phyloP scores from a whole-genome alignment of 2,113 vertebrate species.

The Odocoileus virginianus region DNA sequence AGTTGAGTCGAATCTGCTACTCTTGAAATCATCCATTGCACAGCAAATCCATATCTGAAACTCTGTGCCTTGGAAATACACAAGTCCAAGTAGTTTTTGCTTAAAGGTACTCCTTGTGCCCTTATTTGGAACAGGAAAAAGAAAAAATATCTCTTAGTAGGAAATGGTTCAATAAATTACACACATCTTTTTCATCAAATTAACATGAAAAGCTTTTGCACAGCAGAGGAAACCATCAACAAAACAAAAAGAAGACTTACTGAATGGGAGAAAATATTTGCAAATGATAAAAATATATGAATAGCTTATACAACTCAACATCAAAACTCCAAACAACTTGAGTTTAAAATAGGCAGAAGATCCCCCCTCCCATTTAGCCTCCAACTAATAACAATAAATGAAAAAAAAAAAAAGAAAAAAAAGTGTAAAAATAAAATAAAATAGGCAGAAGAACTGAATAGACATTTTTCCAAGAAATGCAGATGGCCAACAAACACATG shows the following conservation, averaged over 20 bases:
- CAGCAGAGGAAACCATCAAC: not conserved
- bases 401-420: too few species aligned
- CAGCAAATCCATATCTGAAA: not conserved
- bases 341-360: not conserved
- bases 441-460: not conserved
- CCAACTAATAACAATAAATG: too few species aligned
- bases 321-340: not conserved
- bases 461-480: not conserved
- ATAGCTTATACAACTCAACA: not conserved
- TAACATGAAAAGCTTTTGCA: not conserved
- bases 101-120: not conserved
- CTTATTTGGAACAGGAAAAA: constrained; percentile 22
- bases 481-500: not conserved
- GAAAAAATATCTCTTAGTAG: not conserved
- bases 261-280: not conserved
- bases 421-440: not conserved
- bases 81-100: not conserved
- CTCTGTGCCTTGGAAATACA: not conserved
- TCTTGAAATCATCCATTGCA: not conserved
- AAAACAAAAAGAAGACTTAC: not conserved
- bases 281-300: not conserved
- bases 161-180: not conserved
- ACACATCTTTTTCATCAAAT: not conserved
- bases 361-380: too few species aligned
- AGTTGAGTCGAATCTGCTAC: not conserved